phyloP scores from a whole-genome alignment of 2,797 vertebrate genomes.

The Brachyalestes nurse region DNA sequence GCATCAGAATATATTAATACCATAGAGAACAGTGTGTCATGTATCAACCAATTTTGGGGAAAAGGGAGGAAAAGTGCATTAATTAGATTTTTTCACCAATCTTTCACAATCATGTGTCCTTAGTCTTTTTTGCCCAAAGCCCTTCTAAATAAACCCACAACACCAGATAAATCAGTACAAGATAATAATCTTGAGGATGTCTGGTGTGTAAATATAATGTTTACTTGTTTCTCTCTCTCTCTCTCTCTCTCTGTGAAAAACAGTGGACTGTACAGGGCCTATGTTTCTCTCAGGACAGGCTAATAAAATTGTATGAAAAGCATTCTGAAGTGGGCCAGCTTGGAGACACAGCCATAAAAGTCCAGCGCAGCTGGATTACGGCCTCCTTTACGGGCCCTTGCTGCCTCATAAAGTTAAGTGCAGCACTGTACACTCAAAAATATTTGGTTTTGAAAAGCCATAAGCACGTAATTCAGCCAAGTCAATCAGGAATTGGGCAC shows the following conservation, averaged over 20 bases:
- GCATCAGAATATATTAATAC: too few relatives aligned
- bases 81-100: too few relatives aligned
- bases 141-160: neutral
- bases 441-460: slow-evolving; percentile 61
- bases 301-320: slow-evolving; percentile 66
- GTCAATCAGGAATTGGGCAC: slow-evolving; percentile 1
- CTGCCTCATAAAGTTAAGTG: slow-evolving; percentile 68
- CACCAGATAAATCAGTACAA: neutral
- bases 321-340: slow-evolving; percentile 64
- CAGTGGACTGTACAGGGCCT: slow-evolving; percentile 41
- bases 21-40: too few relatives aligned
- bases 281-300: slow-evolving; percentile 61
- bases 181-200: neutral
- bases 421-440: slow-evolving; percentile 65
- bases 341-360: slow-evolving; percentile 65
- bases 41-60: too few relatives aligned
- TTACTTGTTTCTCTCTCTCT: slow-evolving; percentile 35
- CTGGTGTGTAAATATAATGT: neutral
- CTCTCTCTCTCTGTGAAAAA: slow-evolving; percentile 54
- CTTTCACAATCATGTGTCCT: too few relatives aligned
- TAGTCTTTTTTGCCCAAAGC: neutral
- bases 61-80: too few relatives aligned
- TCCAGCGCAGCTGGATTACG: slow-evolving; percentile 63
- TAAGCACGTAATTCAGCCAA: slow-evolving; percentile 39
- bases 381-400: slow-evolving; percentile 65